Evolutionary conservation across 2,797 vertebrate species (phyloP).

Genomic region (Lophius americanus): DNA sequence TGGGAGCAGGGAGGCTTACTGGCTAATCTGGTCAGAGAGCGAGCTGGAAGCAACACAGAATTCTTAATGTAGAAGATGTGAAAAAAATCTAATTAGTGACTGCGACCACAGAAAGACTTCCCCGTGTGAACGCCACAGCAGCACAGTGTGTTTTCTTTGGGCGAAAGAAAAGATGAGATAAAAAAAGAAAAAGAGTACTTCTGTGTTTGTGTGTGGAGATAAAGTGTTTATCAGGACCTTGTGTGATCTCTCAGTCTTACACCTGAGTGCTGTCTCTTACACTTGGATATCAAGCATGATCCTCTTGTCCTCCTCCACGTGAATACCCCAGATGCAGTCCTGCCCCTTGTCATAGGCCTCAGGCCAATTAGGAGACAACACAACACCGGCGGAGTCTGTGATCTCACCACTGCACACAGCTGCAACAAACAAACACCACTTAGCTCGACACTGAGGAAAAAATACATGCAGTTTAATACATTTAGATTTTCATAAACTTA

Average conservation of each 20-base stretch:
- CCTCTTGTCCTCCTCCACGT: slow-evolving; percentile 96
- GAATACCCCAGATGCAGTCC: slow-evolving; percentile 98
- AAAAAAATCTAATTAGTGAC: slow-evolving; percentile 67
- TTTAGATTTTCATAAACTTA: neutral
- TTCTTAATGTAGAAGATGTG: slow-evolving; percentile 70
- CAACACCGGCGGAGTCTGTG: slow-evolving; percentile 92
- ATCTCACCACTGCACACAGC: slow-evolving; percentile 97
- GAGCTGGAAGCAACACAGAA: slow-evolving; percentile 74
- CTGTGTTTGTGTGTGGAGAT: slow-evolving; percentile 33
- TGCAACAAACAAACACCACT: slow-evolving; percentile 69
- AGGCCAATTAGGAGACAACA: slow-evolving; percentile 98
- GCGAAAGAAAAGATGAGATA: slow-evolving; percentile 21
- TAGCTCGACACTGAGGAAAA: slow-evolving; percentile 27
- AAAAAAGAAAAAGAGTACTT: neutral
- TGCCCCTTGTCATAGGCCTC: slow-evolving; percentile 97
- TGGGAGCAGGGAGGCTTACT: slow-evolving; percentile 76
- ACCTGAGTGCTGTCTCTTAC: slow-evolving; percentile 83
- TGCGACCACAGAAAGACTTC: slow-evolving; percentile 53
- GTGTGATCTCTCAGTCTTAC: slow-evolving; percentile 42
- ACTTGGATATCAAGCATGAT: slow-evolving; percentile 94
- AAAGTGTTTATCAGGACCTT: slow-evolving; percentile 39
- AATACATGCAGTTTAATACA: neutral
- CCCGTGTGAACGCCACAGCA: slow-evolving; percentile 31
- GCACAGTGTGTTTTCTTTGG: slow-evolving; percentile 5
- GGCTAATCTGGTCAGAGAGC: slow-evolving; percentile 81